Evolutionary conservation across 23 tunicate genomes (phyloP).

Genomic region (Halocynthia aurantium): DNA sequence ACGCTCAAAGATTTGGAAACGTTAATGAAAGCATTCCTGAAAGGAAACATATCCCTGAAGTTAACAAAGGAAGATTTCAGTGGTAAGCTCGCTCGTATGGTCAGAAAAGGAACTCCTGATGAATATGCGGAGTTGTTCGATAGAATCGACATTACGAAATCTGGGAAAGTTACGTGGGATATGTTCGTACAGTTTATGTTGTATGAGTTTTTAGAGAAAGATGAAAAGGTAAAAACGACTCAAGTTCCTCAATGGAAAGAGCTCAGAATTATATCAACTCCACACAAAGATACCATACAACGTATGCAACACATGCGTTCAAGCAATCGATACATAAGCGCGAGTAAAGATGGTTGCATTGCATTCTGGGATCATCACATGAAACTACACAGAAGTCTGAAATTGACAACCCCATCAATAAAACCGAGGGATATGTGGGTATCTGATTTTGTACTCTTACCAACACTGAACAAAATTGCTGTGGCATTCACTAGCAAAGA

Average conservation of each 20-base stretch:
- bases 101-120: constrained; percentile 65
- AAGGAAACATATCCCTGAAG: constrained; percentile 14
- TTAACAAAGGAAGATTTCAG: constrained; percentile 53
- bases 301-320: constrained; percentile 48
- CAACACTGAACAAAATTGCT: constrained; percentile 83
- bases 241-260: constrained; percentile 99
- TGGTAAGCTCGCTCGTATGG: constrained; percentile 38
- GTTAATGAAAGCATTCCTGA: constrained; percentile 29
- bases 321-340: constrained; percentile 63
- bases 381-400: constrained; percentile 49
- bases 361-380: constrained; percentile 88
- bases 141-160: constrained; percentile 83
- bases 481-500: constrained; percentile 96
- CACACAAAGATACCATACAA: constrained; percentile 85
- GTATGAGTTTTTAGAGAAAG: constrained; percentile 86
- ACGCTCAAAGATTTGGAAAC: constrained; percentile 52
- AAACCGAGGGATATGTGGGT: constrained; percentile 95
- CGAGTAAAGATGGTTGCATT: constrained; percentile 86
- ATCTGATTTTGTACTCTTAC: constrained; percentile 73
- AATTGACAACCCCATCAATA: constrained; percentile 53
- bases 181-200: constrained; percentile 77
- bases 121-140: constrained; percentile 91
- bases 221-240: constrained; percentile 93
- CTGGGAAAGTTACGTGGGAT: constrained; percentile 80
- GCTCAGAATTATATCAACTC: constrained; percentile 51